A percentile compares a stretch with the other conserved stretches of the same genome.
Conservation (phyloP, 1,140 invertebrate genomes). For the Caenorhabditis remanei region DNA sequence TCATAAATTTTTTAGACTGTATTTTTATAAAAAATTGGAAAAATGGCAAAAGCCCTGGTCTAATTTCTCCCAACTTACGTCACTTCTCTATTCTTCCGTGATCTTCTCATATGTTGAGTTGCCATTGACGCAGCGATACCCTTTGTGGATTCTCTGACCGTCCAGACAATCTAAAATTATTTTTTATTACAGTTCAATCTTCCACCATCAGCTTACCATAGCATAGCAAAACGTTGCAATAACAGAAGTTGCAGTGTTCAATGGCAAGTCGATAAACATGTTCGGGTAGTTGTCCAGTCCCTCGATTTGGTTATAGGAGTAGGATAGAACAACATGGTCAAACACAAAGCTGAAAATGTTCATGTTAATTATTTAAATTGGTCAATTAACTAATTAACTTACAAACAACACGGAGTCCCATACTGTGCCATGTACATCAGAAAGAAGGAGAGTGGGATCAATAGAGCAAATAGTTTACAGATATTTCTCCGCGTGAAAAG, state of each 20-base stretch:
- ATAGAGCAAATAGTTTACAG: not conserved
- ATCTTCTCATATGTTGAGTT: not conserved
- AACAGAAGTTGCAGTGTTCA: slow-evolving; percentile 19
- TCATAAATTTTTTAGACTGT: too few relatives aligned
- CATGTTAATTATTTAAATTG: too few relatives aligned
- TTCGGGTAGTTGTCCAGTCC: slow-evolving; percentile 53
- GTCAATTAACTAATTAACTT: not conserved
- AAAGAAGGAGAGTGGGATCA: slow-evolving; percentile 28
- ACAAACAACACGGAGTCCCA: slow-evolving; percentile 47
- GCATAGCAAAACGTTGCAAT: slow-evolving; percentile 38
- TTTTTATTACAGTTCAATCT: not conserved
- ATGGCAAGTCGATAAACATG: slow-evolving; percentile 43
- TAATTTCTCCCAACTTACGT: slow-evolving; percentile 13
- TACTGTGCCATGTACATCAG: slow-evolving; percentile 48
- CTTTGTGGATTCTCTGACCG: slow-evolving; percentile 3
- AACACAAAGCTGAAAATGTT: not conserved
- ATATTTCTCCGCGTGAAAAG: slow-evolving; percentile 51
- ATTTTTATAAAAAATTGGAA: too few relatives aligned
- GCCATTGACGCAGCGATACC: not conserved
- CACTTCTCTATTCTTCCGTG: slow-evolving; percentile 31
- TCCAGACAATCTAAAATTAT: not conserved
- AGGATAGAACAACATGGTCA: slow-evolving; percentile 20
- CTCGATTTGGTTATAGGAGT: slow-evolving; percentile 38
- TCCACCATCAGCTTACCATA: not conserved
- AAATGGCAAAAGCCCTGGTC: too few relatives aligned